Conservation (phyloP, 2,113 vertebrate species). For the Ceyx cyanopectus region DNA sequence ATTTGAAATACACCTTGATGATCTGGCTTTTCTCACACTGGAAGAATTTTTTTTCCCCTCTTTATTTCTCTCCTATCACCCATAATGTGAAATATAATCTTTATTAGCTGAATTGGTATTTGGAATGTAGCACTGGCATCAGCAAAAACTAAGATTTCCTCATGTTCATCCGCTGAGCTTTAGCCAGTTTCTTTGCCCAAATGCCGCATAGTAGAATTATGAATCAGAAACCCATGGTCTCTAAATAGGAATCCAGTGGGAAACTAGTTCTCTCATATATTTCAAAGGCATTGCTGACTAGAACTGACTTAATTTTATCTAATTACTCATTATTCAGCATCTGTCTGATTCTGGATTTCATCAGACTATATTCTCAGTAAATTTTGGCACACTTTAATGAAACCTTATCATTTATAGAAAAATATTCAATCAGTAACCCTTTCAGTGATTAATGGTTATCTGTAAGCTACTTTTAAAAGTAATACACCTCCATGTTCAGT, state of each 20-base stretch:
- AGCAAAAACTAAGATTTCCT: conserved; percentile 22
- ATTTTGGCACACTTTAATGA: background rate
- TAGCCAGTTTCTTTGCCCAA: conserved; percentile 5
- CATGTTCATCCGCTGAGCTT: background rate
- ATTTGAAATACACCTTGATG: conserved; percentile 24
- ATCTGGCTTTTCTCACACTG: background rate
- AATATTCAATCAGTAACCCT: background rate
- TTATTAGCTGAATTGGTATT: conserved; percentile 25
- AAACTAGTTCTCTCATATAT: background rate
- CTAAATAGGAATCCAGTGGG: background rate
- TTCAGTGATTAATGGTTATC: background rate
- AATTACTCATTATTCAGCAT: background rate
- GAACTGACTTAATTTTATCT: background rate
- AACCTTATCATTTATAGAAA: background rate
- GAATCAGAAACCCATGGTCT: background rate
- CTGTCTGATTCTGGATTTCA: background rate
- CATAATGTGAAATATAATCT: conserved; percentile 22
- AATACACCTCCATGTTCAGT: background rate
- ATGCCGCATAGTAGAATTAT: background rate
- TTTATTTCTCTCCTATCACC: conserved; percentile 48
- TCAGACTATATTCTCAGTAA: background rate
- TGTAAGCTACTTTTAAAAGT: background rate
- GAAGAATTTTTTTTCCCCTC: background rate
- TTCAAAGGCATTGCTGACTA: background rate
- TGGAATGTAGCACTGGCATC: background rate